These are phyloP conservation scores for Linyphia triangularis DNA, from an alignment of 2,888 invertebrate genomes.

Conservation along the genomic window DNA sequence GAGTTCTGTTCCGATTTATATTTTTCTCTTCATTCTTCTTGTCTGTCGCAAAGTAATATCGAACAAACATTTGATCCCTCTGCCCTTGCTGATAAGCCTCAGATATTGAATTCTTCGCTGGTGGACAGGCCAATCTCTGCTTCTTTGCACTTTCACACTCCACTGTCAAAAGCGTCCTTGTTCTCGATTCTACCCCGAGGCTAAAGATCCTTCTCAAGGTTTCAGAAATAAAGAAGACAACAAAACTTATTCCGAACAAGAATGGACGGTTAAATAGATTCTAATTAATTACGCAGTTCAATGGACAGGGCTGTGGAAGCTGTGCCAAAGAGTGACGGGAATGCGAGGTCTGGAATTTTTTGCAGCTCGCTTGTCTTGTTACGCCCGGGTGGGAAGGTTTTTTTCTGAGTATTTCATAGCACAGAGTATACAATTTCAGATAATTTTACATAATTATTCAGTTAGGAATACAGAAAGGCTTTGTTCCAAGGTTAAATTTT, in stretches of 20 bases:
- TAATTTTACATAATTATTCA: too few species aligned
- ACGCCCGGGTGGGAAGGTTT: background rate
- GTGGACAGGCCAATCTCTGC: background rate
- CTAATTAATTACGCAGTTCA: constrained; percentile 19
- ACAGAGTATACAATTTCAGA: too few species aligned
- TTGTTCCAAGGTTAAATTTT: too few species aligned
- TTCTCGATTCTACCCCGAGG: constrained; percentile 12
- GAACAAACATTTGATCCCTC: constrained; percentile 21
- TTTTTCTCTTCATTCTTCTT: background rate
- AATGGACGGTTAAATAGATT: background rate
- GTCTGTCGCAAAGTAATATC: background rate
- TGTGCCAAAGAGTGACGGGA: background rate
- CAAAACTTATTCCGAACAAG: background rate
- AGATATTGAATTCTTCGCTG: constrained; percentile 45
- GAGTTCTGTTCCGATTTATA: background rate
- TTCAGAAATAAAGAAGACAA: background rate
- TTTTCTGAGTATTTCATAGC: too few species aligned
- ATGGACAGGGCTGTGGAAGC: background rate
- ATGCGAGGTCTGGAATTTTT: background rate
- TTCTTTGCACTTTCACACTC: background rate
- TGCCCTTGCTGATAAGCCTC: constrained; percentile 10
- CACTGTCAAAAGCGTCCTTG: constrained; percentile 21
- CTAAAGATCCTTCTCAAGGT: constrained; percentile 12
- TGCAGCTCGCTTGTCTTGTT: background rate
- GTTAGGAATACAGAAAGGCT: too few species aligned